Evolutionary conservation across 1,140 invertebrate genomes (phyloP).

Genomic region (Aphaenogaster rudis): DNA sequence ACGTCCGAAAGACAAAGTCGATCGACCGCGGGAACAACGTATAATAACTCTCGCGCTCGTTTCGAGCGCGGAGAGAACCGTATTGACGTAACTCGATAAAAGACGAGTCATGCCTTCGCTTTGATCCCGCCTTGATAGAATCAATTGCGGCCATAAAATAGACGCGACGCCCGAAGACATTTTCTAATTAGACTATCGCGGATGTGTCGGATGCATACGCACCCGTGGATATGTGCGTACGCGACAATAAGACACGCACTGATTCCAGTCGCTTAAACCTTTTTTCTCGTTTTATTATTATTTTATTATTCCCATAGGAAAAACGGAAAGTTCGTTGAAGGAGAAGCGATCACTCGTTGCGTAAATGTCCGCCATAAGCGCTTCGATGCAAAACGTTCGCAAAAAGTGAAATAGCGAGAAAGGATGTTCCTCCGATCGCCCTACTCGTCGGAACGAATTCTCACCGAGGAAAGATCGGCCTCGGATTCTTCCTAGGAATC

Average conservation of each 20-base stretch:
- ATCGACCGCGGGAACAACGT: not conserved
- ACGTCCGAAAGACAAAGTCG: conserved; percentile 6
- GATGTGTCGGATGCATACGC: not conserved
- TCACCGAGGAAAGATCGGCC: not conserved
- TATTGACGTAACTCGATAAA: conserved; percentile 9
- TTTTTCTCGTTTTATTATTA: not conserved
- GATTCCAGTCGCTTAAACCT: not conserved
- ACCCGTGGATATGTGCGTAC: too few relatives aligned
- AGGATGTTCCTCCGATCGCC: not conserved
- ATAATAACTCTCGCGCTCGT: not conserved
- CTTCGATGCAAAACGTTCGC: not conserved
- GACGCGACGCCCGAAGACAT: conserved; percentile 1
- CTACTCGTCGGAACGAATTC: not conserved
- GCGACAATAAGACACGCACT: not conserved
- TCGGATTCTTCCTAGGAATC: not conserved
- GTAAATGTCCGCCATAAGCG: not conserved
- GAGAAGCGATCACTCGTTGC: not conserved
- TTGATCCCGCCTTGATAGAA: conserved; percentile 34
- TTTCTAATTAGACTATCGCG: conserved; percentile 24
- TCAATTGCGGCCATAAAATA: conserved; percentile 28
- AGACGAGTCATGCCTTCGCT: not conserved
- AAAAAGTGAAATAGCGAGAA: not conserved
- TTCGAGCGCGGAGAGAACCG: not conserved
- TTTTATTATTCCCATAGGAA: not conserved
- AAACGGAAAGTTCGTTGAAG: not conserved